These are phyloP conservation scores for Gila robusta DNA, from an alignment of 2,797 vertebrate species.

Conservation along the genomic window DNA sequence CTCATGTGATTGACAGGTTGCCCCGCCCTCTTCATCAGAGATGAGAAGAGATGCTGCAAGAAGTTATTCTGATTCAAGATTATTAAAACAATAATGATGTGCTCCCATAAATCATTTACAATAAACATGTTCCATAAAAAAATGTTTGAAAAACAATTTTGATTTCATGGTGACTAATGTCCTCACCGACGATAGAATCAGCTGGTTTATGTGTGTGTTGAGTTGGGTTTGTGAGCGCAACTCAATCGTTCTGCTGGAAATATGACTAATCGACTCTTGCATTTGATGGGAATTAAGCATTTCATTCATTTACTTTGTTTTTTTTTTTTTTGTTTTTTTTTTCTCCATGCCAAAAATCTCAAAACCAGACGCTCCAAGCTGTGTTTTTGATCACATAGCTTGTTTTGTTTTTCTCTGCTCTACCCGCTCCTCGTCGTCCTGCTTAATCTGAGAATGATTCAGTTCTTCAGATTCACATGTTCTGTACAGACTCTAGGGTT, in stretches of 20 bases:
- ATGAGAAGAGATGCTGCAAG: too few relatives aligned
- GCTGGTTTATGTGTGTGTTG: neutral
- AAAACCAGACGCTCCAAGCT: neutral
- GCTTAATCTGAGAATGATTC: neutral
- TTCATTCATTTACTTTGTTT: neutral
- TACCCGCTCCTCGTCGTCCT: too few relatives aligned
- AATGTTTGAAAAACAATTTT: too few relatives aligned
- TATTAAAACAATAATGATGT: too few relatives aligned
- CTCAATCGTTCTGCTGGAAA: neutral
- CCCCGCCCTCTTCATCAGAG: neutral
- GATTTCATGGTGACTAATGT: too few relatives aligned
- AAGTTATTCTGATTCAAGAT: neutral
- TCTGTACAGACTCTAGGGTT: too few relatives aligned
- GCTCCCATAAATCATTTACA: too few relatives aligned
- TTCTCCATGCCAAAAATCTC: neutral
- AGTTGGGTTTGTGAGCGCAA: neutral
- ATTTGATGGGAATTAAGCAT: neutral
- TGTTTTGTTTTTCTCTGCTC: too few relatives aligned
- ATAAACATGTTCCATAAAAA: too few relatives aligned
- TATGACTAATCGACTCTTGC: neutral
- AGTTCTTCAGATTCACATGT: neutral
- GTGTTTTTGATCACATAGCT: too few relatives aligned
- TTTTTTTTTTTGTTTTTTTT: neutral
- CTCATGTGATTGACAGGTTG: neutral
- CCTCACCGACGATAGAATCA: too few relatives aligned